Evolutionary conservation across 1,140 invertebrate species (phyloP).

Genomic region (honey bee (Apis mellifera)): DNA sequence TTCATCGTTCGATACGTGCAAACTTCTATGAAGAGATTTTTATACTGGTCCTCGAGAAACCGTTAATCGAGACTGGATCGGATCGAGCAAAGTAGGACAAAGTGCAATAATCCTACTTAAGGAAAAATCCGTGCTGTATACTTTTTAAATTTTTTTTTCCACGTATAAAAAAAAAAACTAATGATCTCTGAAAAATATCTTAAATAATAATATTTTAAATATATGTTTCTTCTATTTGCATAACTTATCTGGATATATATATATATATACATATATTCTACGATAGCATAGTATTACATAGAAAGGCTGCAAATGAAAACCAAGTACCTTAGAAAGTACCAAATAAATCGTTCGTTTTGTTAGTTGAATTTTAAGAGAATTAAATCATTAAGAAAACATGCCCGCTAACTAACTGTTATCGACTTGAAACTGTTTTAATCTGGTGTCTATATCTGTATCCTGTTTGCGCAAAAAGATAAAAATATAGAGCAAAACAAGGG

Average conservation of each 20-base stretch:
- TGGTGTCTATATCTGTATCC: background rate
- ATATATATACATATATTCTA: no score
- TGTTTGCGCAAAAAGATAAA: background rate
- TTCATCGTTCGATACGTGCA: background rate
- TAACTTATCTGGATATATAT: background rate
- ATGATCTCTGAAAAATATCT: background rate
- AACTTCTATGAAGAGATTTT: background rate
- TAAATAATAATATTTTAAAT: background rate
- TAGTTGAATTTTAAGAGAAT: background rate
- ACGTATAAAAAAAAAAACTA: background rate
- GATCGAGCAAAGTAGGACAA: slow-evolving; percentile 41
- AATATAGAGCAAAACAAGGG: no score
- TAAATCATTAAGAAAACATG: background rate
- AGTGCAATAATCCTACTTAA: slow-evolving; percentile 45
- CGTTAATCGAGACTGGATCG: slow-evolving; percentile 48
- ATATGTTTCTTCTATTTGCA: no score
- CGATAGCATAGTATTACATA: slow-evolving; percentile 41
- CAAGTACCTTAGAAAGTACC: slow-evolving; percentile 60
- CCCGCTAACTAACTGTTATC: rapidly evolving
- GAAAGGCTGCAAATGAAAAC: slow-evolving; percentile 44
- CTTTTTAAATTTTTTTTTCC: background rate
- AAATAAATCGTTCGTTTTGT: slow-evolving; percentile 33
- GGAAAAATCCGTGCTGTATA: background rate
- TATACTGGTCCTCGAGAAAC: slow-evolving; percentile 32
- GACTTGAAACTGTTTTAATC: background rate